Evolutionary conservation across 1,140 invertebrate species (phyloP), one percentile per base, ranked within the genome.

Genomic region (Subanguina moxae): DNA sequence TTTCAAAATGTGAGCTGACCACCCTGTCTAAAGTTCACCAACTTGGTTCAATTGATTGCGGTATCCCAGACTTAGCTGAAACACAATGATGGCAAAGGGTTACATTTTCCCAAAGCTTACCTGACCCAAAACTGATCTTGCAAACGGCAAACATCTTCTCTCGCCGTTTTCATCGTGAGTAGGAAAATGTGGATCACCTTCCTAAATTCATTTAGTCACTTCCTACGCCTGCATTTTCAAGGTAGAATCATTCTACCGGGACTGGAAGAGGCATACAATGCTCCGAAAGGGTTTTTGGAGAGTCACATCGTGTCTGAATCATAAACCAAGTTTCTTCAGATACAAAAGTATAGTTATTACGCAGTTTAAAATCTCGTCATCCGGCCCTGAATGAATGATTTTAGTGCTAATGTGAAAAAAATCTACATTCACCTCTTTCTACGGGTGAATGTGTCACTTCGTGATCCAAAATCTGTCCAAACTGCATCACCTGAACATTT

Each of bases 401-500:
- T 62, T 21, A 1, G 28, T 46, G 3, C 13, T 30, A 21, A 65
- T 62, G n/a, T 23, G 11, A 27, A 25, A n/a, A n/a, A 21, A 42
- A 32, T 9, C 17, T 11, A 76, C 0, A 57, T 19, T 52, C 57
- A 83, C 90, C 87, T 77, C 90, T 90, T 73, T 92, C 90, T 57
- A 92, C 90, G 0, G 91, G 91, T 0, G 91, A 93, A 86, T 93
- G 89, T 0, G 91, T 94, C 17, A 94, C 84, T 83, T 94, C 92
- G 82, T 94, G 92, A 83, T 94, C 92, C 5, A 94, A 76, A 76
- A 94, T 91, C 80, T 94, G 92, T 11, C 84, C 86, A 78, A 1
- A 90, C 61, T 88, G 61, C 30, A 64, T 70, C 57, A 57, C 32
- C 62, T 69, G 17, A 3, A 7, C 17, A 52, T 52, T 52, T 25